Base-by-base conservation (phyloP, 2,113 vertebrate genomes). In the Podarcis raffonei region DNA sequence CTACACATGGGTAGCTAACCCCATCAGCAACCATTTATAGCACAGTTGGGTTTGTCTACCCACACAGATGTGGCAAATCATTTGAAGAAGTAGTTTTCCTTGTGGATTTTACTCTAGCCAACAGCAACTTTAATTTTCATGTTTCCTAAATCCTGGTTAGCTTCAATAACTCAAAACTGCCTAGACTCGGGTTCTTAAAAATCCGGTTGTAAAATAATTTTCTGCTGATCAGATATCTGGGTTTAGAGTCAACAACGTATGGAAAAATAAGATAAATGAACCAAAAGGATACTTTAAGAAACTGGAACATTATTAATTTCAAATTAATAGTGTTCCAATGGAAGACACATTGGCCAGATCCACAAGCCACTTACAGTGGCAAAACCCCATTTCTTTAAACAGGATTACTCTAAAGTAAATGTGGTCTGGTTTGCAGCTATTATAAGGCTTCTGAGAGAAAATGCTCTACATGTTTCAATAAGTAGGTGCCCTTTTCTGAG, bases 381-480 rank as follows among this genome's bases (percentile, higher is more conserved):
- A 25, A 83, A 83, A 83, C 7, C 39, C 81, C 30, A 59, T 81
- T 81, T 35, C 22, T 62, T 71, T 72, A 30, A 82, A 25, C 81
- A 86, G 27, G 62, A 53, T 88, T 66, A 65, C 20, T 48, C 12
- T 53, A 22, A 88, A 83, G 81, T 53, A 77, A 86, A 86, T 66
- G 2, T 78, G 72, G 30, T 83, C 59, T 83, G 71, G 39, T 77
- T 48, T 76, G 59, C 80, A 75, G 53, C 68, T 87, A n/a, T 77
- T 88, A 35, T 83, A 83, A 68, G 71, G 87, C 87, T 77, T 69
- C 30, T 83, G 81, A 83, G 81, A 77, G 30, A 88, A 77, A 74
- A 62, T 77, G 39, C n/a, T 22, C 1, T 69, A 23, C 32, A 53
- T 65, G 18, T 6, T 65, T 66, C 77, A 62, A 18, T 37, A 72